These are phyloP conservation scores for Aricia agestis DNA, from an alignment of 1,140 invertebrate genomes.

Conservation along the genomic window DNA sequence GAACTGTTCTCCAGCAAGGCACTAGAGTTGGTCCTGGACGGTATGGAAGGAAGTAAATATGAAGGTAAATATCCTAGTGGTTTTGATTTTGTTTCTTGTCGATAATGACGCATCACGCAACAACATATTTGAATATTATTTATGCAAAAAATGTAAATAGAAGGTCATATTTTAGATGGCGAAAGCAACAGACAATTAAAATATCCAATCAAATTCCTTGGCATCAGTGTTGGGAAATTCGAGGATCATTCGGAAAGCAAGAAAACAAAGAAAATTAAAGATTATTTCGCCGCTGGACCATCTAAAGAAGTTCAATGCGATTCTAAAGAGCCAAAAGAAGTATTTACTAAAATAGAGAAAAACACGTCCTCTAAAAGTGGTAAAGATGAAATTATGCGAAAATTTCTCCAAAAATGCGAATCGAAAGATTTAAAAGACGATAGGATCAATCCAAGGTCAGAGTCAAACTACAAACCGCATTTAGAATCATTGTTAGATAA, in stretches of 20 bases:
- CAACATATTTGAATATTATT: neutral
- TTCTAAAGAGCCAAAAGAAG: constrained; percentile 20
- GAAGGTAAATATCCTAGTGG: constrained; percentile 49
- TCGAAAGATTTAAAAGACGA: constrained; percentile 23
- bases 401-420: constrained; percentile 41
- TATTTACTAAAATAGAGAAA: constrained; percentile 22
- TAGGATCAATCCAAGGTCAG: constrained; percentile 8
- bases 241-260: constrained; percentile 75
- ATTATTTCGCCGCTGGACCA: constrained; percentile 76
- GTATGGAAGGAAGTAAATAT: constrained; percentile 51
- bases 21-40: constrained; percentile 78
- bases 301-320: constrained; percentile 38
- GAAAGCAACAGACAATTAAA: constrained; percentile 66
- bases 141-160: neutral
- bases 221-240: constrained; percentile 89
- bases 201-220: constrained; percentile 82
- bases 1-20: constrained; percentile 71
- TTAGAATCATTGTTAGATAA: constrained; percentile 49
- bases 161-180: constrained; percentile 33
- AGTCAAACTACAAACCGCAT: constrained; percentile 22
- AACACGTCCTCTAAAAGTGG: constrained; percentile 14
- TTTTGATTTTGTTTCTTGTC: neutral
- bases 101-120: too few relatives aligned
- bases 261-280: constrained; percentile 78
- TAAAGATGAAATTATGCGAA: constrained; percentile 46